Evolutionary conservation across 2,888 invertebrate species (phyloP).

Genomic region (Arge pagana): DNA sequence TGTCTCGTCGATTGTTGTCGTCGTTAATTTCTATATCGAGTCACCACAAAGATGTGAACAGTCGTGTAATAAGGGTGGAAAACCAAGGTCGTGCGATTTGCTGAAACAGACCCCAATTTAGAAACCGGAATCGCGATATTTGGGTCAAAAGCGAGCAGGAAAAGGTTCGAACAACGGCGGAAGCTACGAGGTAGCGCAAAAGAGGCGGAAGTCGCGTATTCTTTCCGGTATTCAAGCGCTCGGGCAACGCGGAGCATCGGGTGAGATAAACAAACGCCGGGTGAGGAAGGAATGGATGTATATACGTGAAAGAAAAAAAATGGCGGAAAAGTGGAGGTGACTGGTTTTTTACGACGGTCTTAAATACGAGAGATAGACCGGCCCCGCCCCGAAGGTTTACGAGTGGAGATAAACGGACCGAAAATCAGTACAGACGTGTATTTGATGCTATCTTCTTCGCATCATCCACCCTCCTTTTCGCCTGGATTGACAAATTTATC

Average conservation of each 20-base stretch:
- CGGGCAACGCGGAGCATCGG: not conserved
- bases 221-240: constrained; percentile 5
- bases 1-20: too few relatives aligned
- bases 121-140: too few relatives aligned
- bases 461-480: not conserved
- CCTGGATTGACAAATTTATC: constrained; percentile 14
- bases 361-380: constrained; percentile 18
- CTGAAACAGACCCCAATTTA: too few relatives aligned
- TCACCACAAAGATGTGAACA: too few relatives aligned
- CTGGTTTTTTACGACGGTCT: constrained; percentile 20
- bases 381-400: constrained; percentile 17
- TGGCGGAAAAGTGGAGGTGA: constrained; percentile 2
- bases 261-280: constrained; percentile 9
- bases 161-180: not conserved
- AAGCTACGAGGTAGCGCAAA: not conserved
- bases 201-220: constrained; percentile 2
- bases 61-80: too few relatives aligned
- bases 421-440: constrained; percentile 22
- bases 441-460: constrained; percentile 20
- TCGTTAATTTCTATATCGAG: too few relatives aligned
- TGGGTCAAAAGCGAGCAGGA: not conserved
- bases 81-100: too few relatives aligned
- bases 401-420: constrained; percentile 22
- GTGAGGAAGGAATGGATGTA: not conserved
- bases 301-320: not conserved